Percentiles rank a stretch among this genome's conserved stretches.
These are phyloP conservation scores for Euwallacea similis DNA, from an alignment of 1,140 invertebrate genomes.

Conservation along the genomic window DNA sequence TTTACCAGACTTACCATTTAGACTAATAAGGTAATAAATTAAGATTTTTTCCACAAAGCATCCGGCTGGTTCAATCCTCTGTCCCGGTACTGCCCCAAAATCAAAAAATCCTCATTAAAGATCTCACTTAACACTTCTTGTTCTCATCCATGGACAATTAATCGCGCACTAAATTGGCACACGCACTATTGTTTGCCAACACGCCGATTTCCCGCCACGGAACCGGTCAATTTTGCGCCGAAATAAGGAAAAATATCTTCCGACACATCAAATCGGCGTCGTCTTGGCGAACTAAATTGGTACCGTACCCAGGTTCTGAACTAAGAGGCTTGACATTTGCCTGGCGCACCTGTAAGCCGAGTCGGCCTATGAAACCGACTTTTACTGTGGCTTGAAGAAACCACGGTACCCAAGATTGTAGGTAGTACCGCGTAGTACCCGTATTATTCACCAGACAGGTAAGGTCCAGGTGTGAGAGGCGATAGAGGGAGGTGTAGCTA, in stretches of 20 bases:
- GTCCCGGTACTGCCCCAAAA: too few relatives aligned
- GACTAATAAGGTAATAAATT: too few relatives aligned
- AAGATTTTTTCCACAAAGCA: too few relatives aligned
- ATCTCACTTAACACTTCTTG: too few relatives aligned
- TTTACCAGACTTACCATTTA: too few relatives aligned
- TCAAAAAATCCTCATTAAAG: too few relatives aligned
- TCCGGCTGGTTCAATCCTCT: too few relatives aligned
- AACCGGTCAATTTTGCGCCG: not conserved
- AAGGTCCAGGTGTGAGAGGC: slow-evolving; percentile 20
- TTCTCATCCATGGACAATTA: too few relatives aligned
- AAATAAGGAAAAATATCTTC: not conserved
- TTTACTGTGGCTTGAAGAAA: slow-evolving; percentile 25
- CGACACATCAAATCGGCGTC: not conserved
- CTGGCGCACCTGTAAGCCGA: slow-evolving; percentile 18
- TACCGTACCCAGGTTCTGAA: slow-evolving; percentile 6
- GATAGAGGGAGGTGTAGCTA: not conserved
- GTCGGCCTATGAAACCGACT: slow-evolving; percentile 20
- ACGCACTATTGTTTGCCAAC: not conserved
- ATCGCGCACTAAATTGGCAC: not conserved
- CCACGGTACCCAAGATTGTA: slow-evolving; percentile 22
- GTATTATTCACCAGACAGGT: slow-evolving; percentile 13
- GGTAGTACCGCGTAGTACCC: slow-evolving; percentile 10
- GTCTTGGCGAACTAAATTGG: not conserved
- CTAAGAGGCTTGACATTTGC: slow-evolving; percentile 16
- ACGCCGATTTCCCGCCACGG: slow-evolving; percentile 1